These are phyloP conservation scores for Drosophila carrolli DNA, from an alignment of 1,140 invertebrate genomes.

Conservation along the genomic window DNA sequence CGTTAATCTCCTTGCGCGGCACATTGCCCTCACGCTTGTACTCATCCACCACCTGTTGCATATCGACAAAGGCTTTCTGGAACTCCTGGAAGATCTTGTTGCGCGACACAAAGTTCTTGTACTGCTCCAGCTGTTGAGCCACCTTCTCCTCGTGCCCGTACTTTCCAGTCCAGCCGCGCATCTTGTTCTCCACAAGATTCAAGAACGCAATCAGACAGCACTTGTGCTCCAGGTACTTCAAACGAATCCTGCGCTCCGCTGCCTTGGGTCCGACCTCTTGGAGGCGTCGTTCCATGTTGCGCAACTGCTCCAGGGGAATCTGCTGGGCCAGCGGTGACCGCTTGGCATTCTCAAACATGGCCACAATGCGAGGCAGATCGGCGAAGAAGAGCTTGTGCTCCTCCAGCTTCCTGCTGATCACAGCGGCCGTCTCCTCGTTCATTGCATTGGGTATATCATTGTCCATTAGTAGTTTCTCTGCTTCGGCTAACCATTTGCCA, in stretches of 20 bases:
- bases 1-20: conserved; percentile 90
- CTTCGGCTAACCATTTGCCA: conserved; percentile 95
- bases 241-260: conserved; percentile 90
- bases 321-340: conserved; percentile 87
- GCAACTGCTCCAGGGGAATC: conserved; percentile 91
- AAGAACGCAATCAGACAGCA: conserved; percentile 96
- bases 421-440: conserved; percentile 93
- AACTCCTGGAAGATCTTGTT: conserved; percentile 98
- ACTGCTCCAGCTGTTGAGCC: conserved; percentile 93
- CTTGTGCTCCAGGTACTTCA: conserved; percentile 96
- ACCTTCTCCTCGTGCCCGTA: conserved; percentile 94
- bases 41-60: conserved; percentile 95
- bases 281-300: conserved; percentile 91
- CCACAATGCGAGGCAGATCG: conserved; percentile 90
- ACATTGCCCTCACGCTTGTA: conserved; percentile 95
- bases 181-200: conserved; percentile 94
- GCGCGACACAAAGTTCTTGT: conserved; percentile 95
- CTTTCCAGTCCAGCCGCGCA: conserved; percentile 95
- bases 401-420: conserved; percentile 94
- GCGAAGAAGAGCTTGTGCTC: conserved; percentile 96
- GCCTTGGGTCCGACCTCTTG: conserved; percentile 89
- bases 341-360: conserved; percentile 90
- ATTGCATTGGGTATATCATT: conserved; percentile 92
- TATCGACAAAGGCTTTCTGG: conserved; percentile 95
- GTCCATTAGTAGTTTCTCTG: conserved; percentile 92